Conservation (phyloP, 1,140 invertebrate genomes). For the Ylistrum balloti region DNA sequence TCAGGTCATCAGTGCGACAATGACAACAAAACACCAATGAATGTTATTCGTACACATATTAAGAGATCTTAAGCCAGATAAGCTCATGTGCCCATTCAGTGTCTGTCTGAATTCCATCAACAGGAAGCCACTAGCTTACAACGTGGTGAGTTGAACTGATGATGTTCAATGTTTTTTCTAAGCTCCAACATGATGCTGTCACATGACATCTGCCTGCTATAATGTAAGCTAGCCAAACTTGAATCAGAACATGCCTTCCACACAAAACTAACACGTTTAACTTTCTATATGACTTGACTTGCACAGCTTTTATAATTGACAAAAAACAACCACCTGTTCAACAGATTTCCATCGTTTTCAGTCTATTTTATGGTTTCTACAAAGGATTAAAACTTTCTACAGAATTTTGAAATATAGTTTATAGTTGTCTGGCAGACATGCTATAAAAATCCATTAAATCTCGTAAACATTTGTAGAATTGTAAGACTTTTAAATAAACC, state of each 20-base stretch:
- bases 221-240: too few relatives aligned
- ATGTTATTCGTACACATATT: background rate
- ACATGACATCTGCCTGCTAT: too few relatives aligned
- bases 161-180: background rate
- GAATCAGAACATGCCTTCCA: too few relatives aligned
- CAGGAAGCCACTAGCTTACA: conserved; percentile 2
- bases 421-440: background rate
- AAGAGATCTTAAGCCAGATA: background rate
- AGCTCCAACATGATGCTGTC: background rate
- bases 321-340: too few relatives aligned
- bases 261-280: too few relatives aligned
- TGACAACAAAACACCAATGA: background rate
- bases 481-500: background rate
- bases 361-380: too few relatives aligned
- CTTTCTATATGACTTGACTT: too few relatives aligned
- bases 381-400: too few relatives aligned
- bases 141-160: background rate
- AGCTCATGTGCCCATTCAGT: background rate
- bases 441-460: background rate
- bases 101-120: background rate
- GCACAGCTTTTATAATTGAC: too few relatives aligned
- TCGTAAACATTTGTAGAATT: too few relatives aligned
- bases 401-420: background rate
- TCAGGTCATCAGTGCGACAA: background rate
- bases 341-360: too few relatives aligned